Percentiles rank a stretch among this genome's conserved stretches.
Evolutionary conservation across 2,113 vertebrate species (phyloP).

Genomic region (Eulemur macaco): DNA sequence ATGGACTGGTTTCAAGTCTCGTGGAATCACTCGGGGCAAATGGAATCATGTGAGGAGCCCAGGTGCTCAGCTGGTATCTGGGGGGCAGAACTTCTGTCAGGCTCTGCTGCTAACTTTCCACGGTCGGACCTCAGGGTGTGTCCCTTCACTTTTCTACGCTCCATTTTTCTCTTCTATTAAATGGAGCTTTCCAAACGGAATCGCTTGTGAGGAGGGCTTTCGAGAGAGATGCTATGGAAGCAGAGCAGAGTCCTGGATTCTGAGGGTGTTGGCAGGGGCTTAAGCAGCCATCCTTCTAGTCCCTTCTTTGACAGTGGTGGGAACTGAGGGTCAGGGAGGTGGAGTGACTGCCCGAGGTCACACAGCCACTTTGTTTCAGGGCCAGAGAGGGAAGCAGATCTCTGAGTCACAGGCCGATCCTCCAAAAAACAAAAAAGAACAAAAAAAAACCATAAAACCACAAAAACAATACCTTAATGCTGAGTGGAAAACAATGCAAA

Average conservation of each 20-base stretch:
- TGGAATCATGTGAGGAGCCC: accelerated
- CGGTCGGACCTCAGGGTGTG: neutral
- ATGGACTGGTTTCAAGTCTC: neutral
- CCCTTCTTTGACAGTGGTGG: neutral
- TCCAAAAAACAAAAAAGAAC: too few relatives aligned
- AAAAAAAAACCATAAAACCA: too few relatives aligned
- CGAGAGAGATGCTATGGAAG: neutral
- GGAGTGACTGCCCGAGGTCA: neutral
- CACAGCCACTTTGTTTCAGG: neutral
- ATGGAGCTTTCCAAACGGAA: neutral
- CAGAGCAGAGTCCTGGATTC: neutral
- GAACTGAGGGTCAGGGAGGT: neutral
- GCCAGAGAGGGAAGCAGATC: neutral
- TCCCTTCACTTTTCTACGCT: neutral
- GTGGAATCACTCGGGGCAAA: neutral
- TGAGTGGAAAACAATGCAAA: neutral
- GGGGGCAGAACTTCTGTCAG: neutral
- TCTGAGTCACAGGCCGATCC: neutral
- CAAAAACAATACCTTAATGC: neutral
- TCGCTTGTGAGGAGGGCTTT: neutral
- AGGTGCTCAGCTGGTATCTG: neutral
- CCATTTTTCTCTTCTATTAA: neutral
- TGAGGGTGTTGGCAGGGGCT: too few relatives aligned
- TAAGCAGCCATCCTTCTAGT: neutral
- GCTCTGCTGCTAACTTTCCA: neutral